Base-by-base conservation (phyloP, 2,797 vertebrate genomes). In the Falco berigora region DNA sequence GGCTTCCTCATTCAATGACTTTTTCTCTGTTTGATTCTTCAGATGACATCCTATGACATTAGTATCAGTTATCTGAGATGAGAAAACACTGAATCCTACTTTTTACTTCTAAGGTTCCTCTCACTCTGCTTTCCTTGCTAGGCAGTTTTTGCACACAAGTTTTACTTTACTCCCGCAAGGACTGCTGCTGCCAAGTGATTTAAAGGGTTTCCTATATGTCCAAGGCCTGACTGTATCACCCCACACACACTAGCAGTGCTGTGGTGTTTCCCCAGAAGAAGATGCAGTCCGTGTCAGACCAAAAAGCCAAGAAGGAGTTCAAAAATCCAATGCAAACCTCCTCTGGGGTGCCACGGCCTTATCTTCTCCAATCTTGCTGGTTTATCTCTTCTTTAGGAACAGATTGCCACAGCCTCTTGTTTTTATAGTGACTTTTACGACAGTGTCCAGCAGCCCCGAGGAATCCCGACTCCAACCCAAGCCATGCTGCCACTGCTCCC, bases 391-490 rank as follows among this genome's bases (percentile, higher is more conserved):
- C 25, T 86, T 71, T 59, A 62, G 7, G 10, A 19, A 87, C 12
- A 83, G 9, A 83, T 4, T 1, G 8, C 61, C 91, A 46, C 16
- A 46, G 42, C 15, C 72, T 86, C 69, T 88, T 82, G 25, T n/a
- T 72, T 91, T 75, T n/a, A 49, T 13, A 62, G 74, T 44, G 53
- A 64, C 8, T 89, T 87, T 91, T 88, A 46, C 89, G 96, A 79
- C 22, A 38, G 30, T 4, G 7, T 40, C 64, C 93, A 73, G 30
- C 2, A 5, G 64, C 47, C 6, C 30, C 0, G 0, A 47, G 11
- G 68, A 93, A 56, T 44, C 12, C 19, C 5, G 7, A 2, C 32
- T 64, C 27, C 42, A 86, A 44, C 55, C 36, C 68, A 27, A 61
- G 42, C 38, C 21, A 30, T 0, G 3, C 42, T 18, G 34, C 9